Percentiles rank a stretch among this genome's conserved stretches.
Conservation (phyloP, 2,797 vertebrate genomes). For the Lepilemur ruficaudatus region DNA sequence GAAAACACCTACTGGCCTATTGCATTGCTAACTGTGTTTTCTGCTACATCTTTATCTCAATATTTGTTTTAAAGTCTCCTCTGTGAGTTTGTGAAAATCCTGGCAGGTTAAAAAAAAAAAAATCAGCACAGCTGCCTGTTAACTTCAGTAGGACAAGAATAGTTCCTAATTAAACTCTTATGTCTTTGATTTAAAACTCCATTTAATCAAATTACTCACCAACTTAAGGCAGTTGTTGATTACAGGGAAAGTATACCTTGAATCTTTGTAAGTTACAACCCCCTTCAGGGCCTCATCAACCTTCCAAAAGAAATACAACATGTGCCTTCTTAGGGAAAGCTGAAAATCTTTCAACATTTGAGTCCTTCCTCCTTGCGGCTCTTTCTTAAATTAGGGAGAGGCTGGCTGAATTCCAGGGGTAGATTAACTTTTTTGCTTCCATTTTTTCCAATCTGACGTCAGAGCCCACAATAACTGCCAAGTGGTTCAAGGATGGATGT, state of each 20-base stretch:
- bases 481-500: background rate
- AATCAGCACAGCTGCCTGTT: conserved; percentile 60
- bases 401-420: background rate
- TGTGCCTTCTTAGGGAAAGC: background rate
- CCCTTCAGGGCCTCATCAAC: conserved; percentile 40
- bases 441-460: background rate
- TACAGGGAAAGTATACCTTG: conserved; percentile 50
- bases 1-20: background rate
- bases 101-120: conserved; percentile 15
- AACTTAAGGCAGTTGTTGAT: conserved; percentile 67
- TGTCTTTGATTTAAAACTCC: conserved; percentile 74
- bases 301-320: background rate
- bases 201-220: conserved; percentile 72
- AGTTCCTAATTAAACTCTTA: conserved; percentile 73
- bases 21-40: background rate
- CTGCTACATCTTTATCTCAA: background rate
- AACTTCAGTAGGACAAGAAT: conserved; percentile 62
- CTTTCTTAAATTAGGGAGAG: background rate
- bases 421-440: background rate
- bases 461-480: background rate
- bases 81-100: conserved; percentile 35
- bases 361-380: background rate
- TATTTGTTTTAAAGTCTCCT: background rate
- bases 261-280: conserved; percentile 27
- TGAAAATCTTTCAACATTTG: background rate